Evolutionary conservation across 2,797 vertebrate species (phyloP), one percentile per base, ranked within the genome.

Genomic region (Enteromius mattozi): DNA sequence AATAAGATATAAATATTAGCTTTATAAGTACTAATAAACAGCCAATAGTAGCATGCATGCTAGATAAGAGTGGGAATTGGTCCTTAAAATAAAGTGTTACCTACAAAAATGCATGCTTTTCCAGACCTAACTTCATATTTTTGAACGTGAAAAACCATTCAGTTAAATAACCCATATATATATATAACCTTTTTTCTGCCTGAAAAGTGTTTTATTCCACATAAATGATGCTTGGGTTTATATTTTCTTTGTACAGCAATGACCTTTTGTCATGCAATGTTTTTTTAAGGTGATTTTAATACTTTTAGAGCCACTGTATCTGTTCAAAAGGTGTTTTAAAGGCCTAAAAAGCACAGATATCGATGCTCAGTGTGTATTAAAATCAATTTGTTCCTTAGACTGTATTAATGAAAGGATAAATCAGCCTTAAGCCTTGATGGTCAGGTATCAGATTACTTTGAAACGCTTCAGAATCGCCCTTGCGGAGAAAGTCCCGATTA

Each of bases 381-480:
- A 82, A 75, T 66, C 59, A 54, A 68, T 84, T 70, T 35, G 7
- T 24, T 70, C 65, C 14, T 8, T 45, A 70, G 75, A 61, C 17
- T 69, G 24, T 33, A 56, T 78, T 69, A 83, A 83, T 77, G 37
- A 84, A 84, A 78, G 65, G 27, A 84, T 69, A 78, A 35, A 33
- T 78, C 82, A 68, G 72, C 47, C 5, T 76, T 68, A 68, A 83
- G 63, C 63, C 74, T 69, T 45, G 37, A 68, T 70, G 63, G 74
- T 30, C 33, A 33, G 24, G 33, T 70, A 70, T 84, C 74, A 59
- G 35, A 70, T 59, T 69, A 16, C 61, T 68, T 56, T 17, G 63
- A 77, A 83, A 83, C 37, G 65, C 74, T 70, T 84, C 35, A 35
- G 49, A 78, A 84, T 84, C 51, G 65, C 37, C 82, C 82, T 78